Percentiles rank a stretch among this genome's conserved stretches.
Conservation (phyloP, 2,888 invertebrate species). For the Graphium colonna region DNA sequence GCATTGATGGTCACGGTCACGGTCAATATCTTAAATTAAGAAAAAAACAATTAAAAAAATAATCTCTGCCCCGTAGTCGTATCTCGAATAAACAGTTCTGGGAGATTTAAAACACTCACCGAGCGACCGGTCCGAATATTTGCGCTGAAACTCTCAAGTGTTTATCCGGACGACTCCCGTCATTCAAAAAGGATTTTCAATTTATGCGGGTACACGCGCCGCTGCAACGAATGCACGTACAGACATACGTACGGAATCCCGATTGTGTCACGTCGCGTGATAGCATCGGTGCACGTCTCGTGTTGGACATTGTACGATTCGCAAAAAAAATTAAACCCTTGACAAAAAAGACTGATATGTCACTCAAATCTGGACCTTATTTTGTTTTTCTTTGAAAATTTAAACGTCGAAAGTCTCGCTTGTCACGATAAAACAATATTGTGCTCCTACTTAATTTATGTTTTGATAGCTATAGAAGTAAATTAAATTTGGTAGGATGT, state of each 20-base stretch:
- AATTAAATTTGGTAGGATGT: no score
- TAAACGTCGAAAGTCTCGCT: no score
- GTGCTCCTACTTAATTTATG: no score
- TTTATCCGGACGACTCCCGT: constrained; percentile 32
- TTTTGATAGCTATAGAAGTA: no score
- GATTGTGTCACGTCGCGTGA: constrained; percentile 26
- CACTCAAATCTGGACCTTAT: no score
- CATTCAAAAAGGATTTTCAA: constrained; percentile 48
- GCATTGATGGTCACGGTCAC: no score
- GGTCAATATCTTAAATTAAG: no score
- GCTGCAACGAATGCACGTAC: constrained; percentile 29
- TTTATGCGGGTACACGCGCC: constrained; percentile 62
- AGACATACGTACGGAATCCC: constrained; percentile 43
- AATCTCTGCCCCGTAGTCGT: not conserved
- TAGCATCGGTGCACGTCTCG: constrained; percentile 3
- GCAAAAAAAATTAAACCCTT: not conserved
- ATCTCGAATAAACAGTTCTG: not conserved
- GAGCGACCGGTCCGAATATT: not conserved
- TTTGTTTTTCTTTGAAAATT: no score
- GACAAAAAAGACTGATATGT: no score
- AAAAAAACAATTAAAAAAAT: no score
- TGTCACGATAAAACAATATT: no score
- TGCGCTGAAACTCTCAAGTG: constrained; percentile 8
- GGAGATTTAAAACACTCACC: not conserved
- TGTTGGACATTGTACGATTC: not conserved